Base-by-base conservation (phyloP, 2,797 vertebrate species). In the Astyanax mexicanus region DNA sequence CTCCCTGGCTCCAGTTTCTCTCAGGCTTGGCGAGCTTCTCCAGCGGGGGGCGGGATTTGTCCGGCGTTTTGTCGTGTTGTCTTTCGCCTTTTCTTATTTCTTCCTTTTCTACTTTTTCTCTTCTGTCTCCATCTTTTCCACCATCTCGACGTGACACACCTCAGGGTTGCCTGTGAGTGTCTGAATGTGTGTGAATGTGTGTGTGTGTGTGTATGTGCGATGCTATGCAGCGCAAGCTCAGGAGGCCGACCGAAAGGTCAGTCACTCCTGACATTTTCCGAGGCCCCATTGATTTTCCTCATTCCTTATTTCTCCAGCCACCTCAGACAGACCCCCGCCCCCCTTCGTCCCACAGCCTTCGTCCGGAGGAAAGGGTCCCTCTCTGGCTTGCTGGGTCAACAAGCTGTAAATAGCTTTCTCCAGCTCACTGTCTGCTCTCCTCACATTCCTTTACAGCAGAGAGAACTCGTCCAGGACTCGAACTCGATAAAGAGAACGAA, bases 331-430 rank as follows among this genome's bases (percentile, higher is more conserved):
- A 78, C 29, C 84, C 80, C 79, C 42, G 40, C 62, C 35, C 45
- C 84, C 84, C 84, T n/a, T 84, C 82, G 86, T 88, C 84, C 85
- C 60, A 3, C 52, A 55, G 86, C 84, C 85, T 86, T 51, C 74
- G 85, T 88, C 84, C 86, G 87, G 88, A 88, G 87, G 87, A 79
- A 81, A 6, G 83, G 84, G 86, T 86, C 86, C 83, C 80, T 83
- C 37, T 79, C 82, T 73, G 87, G 87, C 89, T 86, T 70, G 4
- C 3, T 70, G 86, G 88, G 92, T 91, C 88, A 81, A 70, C 84
- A 84, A 45, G 84, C 87, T 90, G 87, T 88, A 90, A 91, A 91
- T 90, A 91, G 89, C 88, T 89, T 92, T 91, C 87, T 86, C 84
- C 17, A 40, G 51, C 42, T 12, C 32, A n/a, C 75, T 15, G 51